phyloP scores from a whole-genome alignment of 2,888 invertebrate genomes.

The Morinoia aosen region DNA sequence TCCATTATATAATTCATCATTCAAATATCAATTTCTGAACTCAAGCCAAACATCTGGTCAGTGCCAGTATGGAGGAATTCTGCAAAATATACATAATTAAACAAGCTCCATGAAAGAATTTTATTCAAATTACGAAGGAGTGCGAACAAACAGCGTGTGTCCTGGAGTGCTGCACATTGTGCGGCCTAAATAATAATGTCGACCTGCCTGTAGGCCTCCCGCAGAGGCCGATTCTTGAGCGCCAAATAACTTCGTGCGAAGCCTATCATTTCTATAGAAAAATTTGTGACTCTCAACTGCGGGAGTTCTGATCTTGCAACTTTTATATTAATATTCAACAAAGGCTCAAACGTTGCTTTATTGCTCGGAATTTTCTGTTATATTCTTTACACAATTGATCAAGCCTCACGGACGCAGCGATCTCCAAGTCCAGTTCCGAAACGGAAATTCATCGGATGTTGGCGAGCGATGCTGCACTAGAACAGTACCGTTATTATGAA shows the following conservation, averaged over 20 bases:
- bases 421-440: no score
- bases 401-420: no score
- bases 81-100: not conserved
- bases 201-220: not conserved
- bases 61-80: not conserved
- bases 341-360: not conserved
- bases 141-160: not conserved
- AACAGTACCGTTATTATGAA: no score
- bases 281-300: not conserved
- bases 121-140: not conserved
- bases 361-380: not conserved
- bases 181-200: not conserved
- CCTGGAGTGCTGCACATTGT: not conserved
- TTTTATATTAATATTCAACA: not conserved
- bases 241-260: not conserved
- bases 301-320: not conserved
- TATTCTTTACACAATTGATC: no score
- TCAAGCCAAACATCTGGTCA: not conserved
- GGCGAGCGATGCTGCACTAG: no score
- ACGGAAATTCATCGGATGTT: no score
- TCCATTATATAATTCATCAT: not conserved
- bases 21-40: not conserved
- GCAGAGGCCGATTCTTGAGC: not conserved
- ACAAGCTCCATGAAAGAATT: not conserved
- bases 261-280: not conserved